Percentiles rank a stretch among this genome's conserved stretches.
Conservation (phyloP, 2,888 invertebrate genomes). For the Boloria selene region DNA sequence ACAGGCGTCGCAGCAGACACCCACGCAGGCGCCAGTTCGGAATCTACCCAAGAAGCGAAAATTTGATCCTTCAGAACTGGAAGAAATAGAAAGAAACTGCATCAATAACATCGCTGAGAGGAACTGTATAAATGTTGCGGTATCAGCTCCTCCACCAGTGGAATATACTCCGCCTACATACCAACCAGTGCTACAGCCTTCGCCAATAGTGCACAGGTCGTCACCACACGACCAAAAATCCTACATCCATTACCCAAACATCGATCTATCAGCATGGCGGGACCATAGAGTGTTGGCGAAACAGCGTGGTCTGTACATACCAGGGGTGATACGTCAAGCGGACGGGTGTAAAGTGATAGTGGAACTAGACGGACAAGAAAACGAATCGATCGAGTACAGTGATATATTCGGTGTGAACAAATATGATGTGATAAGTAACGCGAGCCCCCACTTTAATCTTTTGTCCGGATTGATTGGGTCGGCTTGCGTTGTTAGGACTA, state of each 20-base stretch:
- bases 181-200: conserved; percentile 63
- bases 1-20: conserved; percentile 65
- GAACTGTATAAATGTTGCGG: conserved; percentile 46
- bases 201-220: conserved; percentile 70
- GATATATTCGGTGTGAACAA: conserved; percentile 91
- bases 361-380: conserved; percentile 90
- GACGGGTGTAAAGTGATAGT: conserved; percentile 88
- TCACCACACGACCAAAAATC: conserved; percentile 83
- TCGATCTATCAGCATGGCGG: conserved; percentile 96
- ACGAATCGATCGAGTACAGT: conserved; percentile 86
- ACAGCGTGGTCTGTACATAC: conserved; percentile 90
- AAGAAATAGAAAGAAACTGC: conserved; percentile 84
- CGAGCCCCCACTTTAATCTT: conserved; percentile 93
- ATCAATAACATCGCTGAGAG: conserved; percentile 61
- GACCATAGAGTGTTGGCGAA: conserved; percentile 96
- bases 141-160: conserved; percentile 52
- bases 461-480: conserved; percentile 86
- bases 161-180: conserved; percentile 62
- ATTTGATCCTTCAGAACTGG: conserved; percentile 90
- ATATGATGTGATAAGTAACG: conserved; percentile 95
- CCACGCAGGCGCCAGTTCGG: conserved; percentile 83
- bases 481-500: conserved; percentile 90
- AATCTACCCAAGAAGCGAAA: conserved; percentile 97
- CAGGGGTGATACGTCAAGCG: conserved; percentile 92
- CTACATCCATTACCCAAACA: conserved; percentile 79